Evolutionary conservation across 2,113 vertebrate species (phyloP).

Genomic region (Aythya baeri): DNA sequence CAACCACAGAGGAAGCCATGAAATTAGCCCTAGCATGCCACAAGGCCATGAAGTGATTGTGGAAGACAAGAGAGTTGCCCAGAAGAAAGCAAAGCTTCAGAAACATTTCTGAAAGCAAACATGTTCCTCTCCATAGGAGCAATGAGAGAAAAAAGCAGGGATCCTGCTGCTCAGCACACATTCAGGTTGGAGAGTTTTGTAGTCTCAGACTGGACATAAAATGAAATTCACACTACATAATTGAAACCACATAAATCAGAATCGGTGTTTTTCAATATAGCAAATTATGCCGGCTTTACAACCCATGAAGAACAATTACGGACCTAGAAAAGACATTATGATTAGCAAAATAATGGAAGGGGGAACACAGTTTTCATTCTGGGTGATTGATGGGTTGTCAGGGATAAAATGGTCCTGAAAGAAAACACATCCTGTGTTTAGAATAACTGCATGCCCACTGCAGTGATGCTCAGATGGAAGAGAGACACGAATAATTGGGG

Average conservation of each 20-base stretch:
- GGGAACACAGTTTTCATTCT: background rate
- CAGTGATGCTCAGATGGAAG: background rate
- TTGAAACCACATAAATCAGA: conserved; percentile 16
- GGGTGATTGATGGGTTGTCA: background rate
- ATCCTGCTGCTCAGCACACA: background rate
- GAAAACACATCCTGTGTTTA: background rate
- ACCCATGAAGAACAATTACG: conserved; percentile 62
- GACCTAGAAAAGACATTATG: conserved; percentile 19
- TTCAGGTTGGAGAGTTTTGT: background rate
- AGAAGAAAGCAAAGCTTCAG: conserved; percentile 1
- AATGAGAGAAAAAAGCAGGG: background rate
- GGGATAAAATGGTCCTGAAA: background rate
- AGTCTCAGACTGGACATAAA: background rate
- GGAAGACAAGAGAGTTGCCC: background rate
- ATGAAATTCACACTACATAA: conserved; percentile 13
- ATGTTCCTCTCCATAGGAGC: background rate
- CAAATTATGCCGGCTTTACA: conserved; percentile 51
- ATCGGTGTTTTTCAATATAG: conserved; percentile 10
- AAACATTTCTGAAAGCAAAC: background rate
- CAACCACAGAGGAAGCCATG: background rate
- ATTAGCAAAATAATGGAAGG: conserved; percentile 19
- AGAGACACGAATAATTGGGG: background rate
- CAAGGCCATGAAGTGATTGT: background rate
- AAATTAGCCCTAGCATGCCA: background rate
- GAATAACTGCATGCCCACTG: background rate